Evolutionary conservation across 2,888 invertebrate species (phyloP), one percentile per base, ranked within the genome.

Genomic region (Troides oblongomaculatus): DNA sequence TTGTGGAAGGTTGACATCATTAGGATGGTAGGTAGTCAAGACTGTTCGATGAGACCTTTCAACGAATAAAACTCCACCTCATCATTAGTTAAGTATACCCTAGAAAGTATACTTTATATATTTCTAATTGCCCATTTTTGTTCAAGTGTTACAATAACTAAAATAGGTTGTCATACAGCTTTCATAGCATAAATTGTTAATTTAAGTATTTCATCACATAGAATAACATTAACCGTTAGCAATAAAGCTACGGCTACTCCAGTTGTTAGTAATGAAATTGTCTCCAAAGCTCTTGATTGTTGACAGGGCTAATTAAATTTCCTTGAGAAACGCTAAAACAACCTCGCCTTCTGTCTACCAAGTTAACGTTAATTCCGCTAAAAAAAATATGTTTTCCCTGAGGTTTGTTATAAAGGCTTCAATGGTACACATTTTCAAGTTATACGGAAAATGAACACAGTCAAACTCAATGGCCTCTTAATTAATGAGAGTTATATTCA

Each of bases 201-300:
- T 50, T 12, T 50, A 46, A 12, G 46, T 46, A 50, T 4, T 14
- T 50, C 14, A 5, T 50, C 18, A 50, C 18, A 50, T 50, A 50
- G 18, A 50, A 50, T 50, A 50, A 50, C 17, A 18, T 50, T 50
- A 5, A 14, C 50, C 17, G 17, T 50, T 17, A 17, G 17, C 17
- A 50, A 50, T 17, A 50, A 50, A 50, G 17, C 50, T 14, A 17
- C 50, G 12, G 8, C 56, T 57, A 21, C 56, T 57, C 7, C 18
- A 57, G 56, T 21, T 57, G 21, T 57, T 10, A 21, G 56, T 57
- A 59, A 59, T 59, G 30, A 59, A 59, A 59, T 59, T 59, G 59
- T 59, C 59, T 30, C 30, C 17, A 59, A 59, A 59, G 59, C 25
- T 23, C 59, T 59, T 59, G 23, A 59, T 59, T 59, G 59, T 59